These are phyloP conservation scores for Notechis scutatus DNA, from an alignment of 2,113 vertebrate species.

Conservation along the genomic window DNA sequence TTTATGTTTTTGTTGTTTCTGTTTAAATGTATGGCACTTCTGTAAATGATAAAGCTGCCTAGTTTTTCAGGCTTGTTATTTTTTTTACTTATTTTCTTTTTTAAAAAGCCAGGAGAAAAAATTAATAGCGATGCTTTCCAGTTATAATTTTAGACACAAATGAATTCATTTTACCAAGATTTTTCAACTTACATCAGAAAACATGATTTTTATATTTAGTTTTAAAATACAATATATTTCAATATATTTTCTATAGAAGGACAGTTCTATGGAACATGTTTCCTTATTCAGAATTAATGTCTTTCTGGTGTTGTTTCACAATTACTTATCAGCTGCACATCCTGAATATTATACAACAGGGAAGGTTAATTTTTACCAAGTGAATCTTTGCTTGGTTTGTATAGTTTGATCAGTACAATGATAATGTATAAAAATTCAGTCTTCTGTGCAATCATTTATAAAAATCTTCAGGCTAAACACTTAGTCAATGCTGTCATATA, in stretches of 20 bases:
- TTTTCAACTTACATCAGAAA: conserved; percentile 9
- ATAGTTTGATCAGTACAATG: neutral
- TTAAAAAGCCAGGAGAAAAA: neutral
- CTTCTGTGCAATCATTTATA: neutral
- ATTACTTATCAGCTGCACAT: neutral
- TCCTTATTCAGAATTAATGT: conserved; percentile 2
- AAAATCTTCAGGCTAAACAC: neutral
- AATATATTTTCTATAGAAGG: neutral
- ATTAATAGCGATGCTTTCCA: neutral
- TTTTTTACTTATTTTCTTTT: neutral
- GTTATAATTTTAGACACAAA: conserved; percentile 7
- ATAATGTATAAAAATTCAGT: neutral
- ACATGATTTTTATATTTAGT: conserved; percentile 4
- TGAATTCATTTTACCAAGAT: neutral
- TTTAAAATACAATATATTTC: conserved; percentile 6
- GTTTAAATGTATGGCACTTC: neutral
- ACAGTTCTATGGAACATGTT: neutral
- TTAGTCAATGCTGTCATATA: neutral
- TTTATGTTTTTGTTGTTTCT: neutral
- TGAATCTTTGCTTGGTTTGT: neutral
- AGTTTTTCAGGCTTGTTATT: neutral
- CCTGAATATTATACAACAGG: neutral
- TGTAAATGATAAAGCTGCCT: neutral
- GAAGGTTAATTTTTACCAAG: neutral
- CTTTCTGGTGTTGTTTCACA: neutral